A percentile compares a stretch with the other conserved stretches of the same genome.
These are phyloP conservation scores for Sterna hirundo DNA, from an alignment of 2,113 vertebrate genomes.

Conservation along the genomic window DNA sequence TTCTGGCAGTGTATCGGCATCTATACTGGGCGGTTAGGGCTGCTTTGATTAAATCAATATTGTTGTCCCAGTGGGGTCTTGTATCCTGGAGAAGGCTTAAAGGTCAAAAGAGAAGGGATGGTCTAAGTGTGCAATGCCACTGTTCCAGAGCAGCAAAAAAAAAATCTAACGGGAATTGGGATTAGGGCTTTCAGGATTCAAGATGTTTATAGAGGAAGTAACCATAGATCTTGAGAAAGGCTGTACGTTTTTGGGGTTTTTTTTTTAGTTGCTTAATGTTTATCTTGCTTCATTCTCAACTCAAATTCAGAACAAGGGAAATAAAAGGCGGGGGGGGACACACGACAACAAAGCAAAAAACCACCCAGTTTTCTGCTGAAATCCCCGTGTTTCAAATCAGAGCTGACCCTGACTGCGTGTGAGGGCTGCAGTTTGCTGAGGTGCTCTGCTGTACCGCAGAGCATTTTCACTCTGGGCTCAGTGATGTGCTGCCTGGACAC, in stretches of 20 bases:
- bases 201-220: not conserved
- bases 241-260: not conserved
- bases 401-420: not conserved
- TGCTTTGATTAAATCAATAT: not conserved
- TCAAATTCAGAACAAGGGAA: not conserved
- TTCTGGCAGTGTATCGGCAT: not conserved
- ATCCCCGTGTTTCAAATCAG: not conserved
- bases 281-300: not conserved
- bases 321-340: not conserved
- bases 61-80: not conserved
- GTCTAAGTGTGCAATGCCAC: not conserved
- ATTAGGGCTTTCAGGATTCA: not conserved
- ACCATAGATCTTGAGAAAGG: constrained; percentile 23
- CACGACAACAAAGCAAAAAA: not conserved
- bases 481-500: not conserved
- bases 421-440: not conserved
- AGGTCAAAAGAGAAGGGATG: not conserved
- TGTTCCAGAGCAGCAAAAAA: not conserved
- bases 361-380: not conserved
- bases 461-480: not conserved
- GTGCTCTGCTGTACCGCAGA: not conserved
- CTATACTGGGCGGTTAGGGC: not conserved
- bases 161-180: not conserved
- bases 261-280: not conserved
- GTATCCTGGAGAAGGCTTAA: not conserved